A percentile compares a stretch with the other conserved stretches of the same genome.
Conservation (phyloP, 2,888 invertebrate species). For the Thereva nobilitata region DNA sequence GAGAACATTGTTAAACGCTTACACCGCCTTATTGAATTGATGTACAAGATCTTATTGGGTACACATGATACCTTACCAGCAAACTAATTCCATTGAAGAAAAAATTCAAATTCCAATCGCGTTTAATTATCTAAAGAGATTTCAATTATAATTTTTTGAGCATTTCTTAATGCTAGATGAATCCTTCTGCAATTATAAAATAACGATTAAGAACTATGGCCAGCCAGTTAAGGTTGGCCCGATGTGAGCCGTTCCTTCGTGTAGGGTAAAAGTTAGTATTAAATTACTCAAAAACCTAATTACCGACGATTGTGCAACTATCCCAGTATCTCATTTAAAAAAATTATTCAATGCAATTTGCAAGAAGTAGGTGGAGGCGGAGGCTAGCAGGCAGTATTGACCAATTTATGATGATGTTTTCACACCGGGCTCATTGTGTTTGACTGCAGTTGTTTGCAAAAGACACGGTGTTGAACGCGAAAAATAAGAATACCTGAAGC, state of each 20-base stretch:
- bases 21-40: too few species aligned
- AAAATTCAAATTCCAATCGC: too few species aligned
- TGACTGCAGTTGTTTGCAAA: slow-evolving; percentile 26
- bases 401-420: slow-evolving; percentile 41
- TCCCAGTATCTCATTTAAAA: slow-evolving; percentile 30
- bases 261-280: slow-evolving; percentile 17
- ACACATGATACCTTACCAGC: too few species aligned
- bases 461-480: slow-evolving; percentile 34
- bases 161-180: too few species aligned
- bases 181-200: too few species aligned
- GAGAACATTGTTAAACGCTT: too few species aligned
- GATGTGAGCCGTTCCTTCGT: slow-evolving; percentile 15
- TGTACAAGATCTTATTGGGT: too few species aligned
- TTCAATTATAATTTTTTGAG: too few species aligned
- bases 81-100: too few species aligned
- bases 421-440: slow-evolving; percentile 38
- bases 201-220: too few species aligned
- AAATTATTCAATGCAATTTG: slow-evolving; percentile 34
- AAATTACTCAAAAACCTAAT: slow-evolving; percentile 37
- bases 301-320: slow-evolving; percentile 34
- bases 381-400: slow-evolving; percentile 36
- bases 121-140: too few species aligned
- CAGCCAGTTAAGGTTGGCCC: neutral
- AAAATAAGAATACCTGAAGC: slow-evolving; percentile 17
- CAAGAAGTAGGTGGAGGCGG: slow-evolving; percentile 35